A percentile compares a stretch with the other conserved stretches of the same genome.
These are phyloP conservation scores for Staurois parvus DNA, from an alignment of 2,797 vertebrate genomes.

Conservation along the genomic window DNA sequence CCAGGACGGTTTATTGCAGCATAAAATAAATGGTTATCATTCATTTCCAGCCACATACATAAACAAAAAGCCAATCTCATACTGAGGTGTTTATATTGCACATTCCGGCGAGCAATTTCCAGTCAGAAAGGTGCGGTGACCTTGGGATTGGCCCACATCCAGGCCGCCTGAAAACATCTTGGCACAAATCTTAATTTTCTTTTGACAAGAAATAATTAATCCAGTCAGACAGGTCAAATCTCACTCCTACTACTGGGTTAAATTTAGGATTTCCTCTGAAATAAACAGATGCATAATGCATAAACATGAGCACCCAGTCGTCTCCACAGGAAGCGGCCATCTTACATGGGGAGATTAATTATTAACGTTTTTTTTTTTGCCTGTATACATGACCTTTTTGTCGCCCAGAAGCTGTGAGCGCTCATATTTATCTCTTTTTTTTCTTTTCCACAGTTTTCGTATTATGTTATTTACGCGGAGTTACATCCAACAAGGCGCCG, in stretches of 20 bases:
- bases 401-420: not conserved
- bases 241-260: constrained; percentile 2
- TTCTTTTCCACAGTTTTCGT: not conserved
- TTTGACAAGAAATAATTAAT: constrained; percentile 41
- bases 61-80: not conserved
- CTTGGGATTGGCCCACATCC: not conserved
- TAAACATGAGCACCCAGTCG: constrained; percentile 18
- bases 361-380: not conserved
- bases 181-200: constrained; percentile 3
- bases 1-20: not conserved
- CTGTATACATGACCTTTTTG: not conserved
- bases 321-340: constrained; percentile 3
- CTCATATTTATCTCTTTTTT: not conserved
- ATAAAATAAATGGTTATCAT: not conserved
- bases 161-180: not conserved
- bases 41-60: not conserved
- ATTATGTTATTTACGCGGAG: not conserved
- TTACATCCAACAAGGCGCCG: not conserved
- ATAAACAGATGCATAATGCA: constrained; percentile 21
- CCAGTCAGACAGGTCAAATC: constrained; percentile 16
- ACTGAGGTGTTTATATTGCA: not conserved
- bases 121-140: not conserved
- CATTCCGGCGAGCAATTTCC: not conserved
- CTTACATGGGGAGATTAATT: not conserved
- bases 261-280: constrained; percentile 2